Percentiles rank a stretch among this genome's conserved stretches.
phyloP scores from a whole-genome alignment of 1,140 invertebrate species.

The Drosophila paulistorum region DNA sequence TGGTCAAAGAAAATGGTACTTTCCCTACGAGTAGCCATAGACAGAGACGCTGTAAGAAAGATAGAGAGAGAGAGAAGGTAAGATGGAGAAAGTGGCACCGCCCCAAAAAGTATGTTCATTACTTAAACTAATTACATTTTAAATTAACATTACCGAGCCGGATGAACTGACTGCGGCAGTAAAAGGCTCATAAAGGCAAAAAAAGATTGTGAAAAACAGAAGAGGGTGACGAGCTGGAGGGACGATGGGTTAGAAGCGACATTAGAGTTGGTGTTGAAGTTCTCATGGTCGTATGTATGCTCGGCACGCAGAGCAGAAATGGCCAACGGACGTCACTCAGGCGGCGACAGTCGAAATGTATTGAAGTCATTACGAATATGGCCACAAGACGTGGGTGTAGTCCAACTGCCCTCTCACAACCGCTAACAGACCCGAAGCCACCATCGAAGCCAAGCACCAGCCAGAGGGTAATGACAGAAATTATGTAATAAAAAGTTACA shows the following conservation, averaged over 20 bases:
- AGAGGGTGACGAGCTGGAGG: neutral
- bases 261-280: neutral
- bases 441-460: constrained; percentile 35
- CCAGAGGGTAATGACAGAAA: constrained; percentile 79
- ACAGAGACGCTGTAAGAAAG: neutral
- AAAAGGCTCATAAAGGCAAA: constrained; percentile 68
- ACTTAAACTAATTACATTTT: constrained; percentile 82
- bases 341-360: constrained; percentile 76
- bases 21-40: neutral
- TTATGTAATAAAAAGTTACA: constrained; percentile 82
- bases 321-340: constrained; percentile 56
- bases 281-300: constrained; percentile 60
- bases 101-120: constrained; percentile 73
- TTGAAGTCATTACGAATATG: constrained; percentile 80
- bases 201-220: constrained; percentile 27
- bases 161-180: constrained; percentile 41
- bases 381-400: constrained; percentile 67
- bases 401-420: constrained; percentile 12
- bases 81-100: constrained; percentile 37
- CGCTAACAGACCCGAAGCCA: constrained; percentile 9
- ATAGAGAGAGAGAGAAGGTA: constrained; percentile 29
- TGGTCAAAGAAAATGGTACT: constrained; percentile 5
- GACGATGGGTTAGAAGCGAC: neutral
- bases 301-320: constrained; percentile 62
- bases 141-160: constrained; percentile 71